phyloP scores from a whole-genome alignment of 2,113 vertebrate species.

The Pelmatolapia mariae region DNA sequence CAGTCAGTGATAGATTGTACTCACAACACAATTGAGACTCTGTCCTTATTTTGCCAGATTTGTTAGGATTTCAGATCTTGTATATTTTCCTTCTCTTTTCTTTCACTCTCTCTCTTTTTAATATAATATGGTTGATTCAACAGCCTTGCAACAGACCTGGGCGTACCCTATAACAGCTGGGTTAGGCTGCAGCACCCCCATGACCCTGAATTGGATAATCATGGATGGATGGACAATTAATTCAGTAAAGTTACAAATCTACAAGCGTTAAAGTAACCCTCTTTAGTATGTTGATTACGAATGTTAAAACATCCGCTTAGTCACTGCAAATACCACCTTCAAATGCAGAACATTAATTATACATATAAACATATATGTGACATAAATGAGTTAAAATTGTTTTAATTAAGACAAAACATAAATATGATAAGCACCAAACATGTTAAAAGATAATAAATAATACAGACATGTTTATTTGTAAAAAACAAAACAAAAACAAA shows the following conservation, averaged over 20 bases:
- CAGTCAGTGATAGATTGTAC: no score
- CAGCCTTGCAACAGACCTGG: not conserved
- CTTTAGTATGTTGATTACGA: not conserved
- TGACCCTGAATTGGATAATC: not conserved
- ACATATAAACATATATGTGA: not conserved
- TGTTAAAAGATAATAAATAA: not conserved
- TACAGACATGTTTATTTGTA: not conserved
- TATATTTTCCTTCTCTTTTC: not conserved
- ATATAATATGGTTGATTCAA: not conserved
- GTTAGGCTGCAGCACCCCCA: not conserved
- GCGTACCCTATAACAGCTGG: not conserved
- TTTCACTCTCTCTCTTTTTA: not conserved
- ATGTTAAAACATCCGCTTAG: not conserved
- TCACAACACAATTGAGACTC: not conserved
- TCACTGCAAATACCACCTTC: not conserved
- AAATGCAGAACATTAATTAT: not conserved
- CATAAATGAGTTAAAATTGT: not conserved
- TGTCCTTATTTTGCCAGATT: not conserved
- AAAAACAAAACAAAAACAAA: not conserved
- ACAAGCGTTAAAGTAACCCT: not conserved
- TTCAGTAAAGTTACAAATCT: not conserved
- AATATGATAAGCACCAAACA: not conserved
- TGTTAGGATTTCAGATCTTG: not conserved
- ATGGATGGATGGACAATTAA: not conserved
- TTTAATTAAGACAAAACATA: not conserved